Evolutionary conservation across 1,140 invertebrate genomes (phyloP).

Genomic region (Philotrypesis tridentata): DNA sequence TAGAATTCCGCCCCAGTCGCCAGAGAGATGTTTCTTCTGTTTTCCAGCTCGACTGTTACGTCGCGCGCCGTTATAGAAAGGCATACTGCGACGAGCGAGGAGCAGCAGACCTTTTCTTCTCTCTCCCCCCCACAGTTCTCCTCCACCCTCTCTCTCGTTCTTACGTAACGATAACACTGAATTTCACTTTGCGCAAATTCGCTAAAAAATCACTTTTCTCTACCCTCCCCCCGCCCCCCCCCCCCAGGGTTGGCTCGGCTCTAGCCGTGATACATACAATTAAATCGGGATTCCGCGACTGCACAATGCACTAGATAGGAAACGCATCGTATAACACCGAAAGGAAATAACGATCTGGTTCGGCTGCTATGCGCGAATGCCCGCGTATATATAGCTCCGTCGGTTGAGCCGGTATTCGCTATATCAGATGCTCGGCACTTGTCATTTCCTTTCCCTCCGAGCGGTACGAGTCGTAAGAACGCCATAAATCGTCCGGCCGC

Average conservation of each 20-base stretch:
- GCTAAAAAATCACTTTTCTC: not conserved
- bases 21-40: not conserved
- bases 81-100: too few relatives aligned
- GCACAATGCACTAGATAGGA: too few relatives aligned
- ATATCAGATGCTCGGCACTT: slow-evolving; percentile 21
- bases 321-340: not conserved
- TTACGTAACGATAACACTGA: not conserved
- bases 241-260: too few relatives aligned
- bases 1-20: not conserved
- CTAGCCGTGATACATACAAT: not conserved
- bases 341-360: slow-evolving; percentile 36
- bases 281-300: not conserved
- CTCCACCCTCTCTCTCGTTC: not conserved
- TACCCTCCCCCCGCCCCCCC: too few relatives aligned
- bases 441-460: slow-evolving; percentile 34
- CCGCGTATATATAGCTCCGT: slow-evolving; percentile 1
- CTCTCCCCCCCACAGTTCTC: too few relatives aligned
- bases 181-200: not conserved
- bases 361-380: too few relatives aligned
- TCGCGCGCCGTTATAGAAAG: not conserved
- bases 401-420: not conserved
- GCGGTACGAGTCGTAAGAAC: slow-evolving; percentile 19
- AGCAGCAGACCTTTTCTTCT: too few relatives aligned
- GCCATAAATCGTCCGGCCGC: slow-evolving; percentile 19
- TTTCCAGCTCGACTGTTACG: not conserved